Evolutionary conservation across 92 coral and sea anemone species (phyloP).

Genomic region (Micromussa lordhowensis): DNA sequence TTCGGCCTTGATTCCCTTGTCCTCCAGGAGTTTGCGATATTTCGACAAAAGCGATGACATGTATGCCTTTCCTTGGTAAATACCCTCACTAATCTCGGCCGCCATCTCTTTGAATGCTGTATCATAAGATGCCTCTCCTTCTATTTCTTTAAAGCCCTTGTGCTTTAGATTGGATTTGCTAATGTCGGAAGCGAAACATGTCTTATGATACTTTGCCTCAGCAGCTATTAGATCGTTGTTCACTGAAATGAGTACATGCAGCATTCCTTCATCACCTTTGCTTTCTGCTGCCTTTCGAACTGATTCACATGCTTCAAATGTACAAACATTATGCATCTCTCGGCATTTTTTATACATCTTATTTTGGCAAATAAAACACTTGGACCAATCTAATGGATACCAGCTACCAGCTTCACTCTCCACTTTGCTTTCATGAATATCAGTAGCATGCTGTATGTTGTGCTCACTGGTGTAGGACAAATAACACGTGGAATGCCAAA

Average conservation of each 20-base stretch:
- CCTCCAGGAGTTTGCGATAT: slow-evolving; percentile 31
- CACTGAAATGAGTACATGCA: no score
- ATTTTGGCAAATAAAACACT: slow-evolving; percentile 46
- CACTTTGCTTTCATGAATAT: slow-evolving; percentile 21
- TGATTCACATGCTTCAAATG: slow-evolving; percentile 42
- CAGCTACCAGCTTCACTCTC: slow-evolving; percentile 7
- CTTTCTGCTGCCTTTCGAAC: slow-evolving; percentile 1
- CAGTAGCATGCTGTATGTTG: slow-evolving; percentile 40
- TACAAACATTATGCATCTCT: slow-evolving; percentile 11
- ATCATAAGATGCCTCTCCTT: slow-evolving; percentile 26
- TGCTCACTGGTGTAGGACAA: slow-evolving; percentile 59
- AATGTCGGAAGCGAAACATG: not conserved
- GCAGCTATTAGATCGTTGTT: no score
- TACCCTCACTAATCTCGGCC: slow-evolving; percentile 6
- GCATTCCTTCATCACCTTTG: no score
- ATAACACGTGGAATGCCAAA: slow-evolving; percentile 61
- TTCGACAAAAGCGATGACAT: slow-evolving; percentile 49
- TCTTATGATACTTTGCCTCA: no score
- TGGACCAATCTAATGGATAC: slow-evolving; percentile 39
- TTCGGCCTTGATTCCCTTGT: no score
- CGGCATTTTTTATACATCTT: slow-evolving; percentile 25
- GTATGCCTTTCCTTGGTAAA: slow-evolving; percentile 43
- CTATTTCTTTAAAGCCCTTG: slow-evolving; percentile 28
- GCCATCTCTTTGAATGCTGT: slow-evolving; percentile 55
- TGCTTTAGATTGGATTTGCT: slow-evolving; percentile 50